Evolutionary conservation across 2,797 vertebrate genomes (phyloP), one percentile per base, ranked within the genome.

Genomic region (Gymnoscopelus microlampas): DNA sequence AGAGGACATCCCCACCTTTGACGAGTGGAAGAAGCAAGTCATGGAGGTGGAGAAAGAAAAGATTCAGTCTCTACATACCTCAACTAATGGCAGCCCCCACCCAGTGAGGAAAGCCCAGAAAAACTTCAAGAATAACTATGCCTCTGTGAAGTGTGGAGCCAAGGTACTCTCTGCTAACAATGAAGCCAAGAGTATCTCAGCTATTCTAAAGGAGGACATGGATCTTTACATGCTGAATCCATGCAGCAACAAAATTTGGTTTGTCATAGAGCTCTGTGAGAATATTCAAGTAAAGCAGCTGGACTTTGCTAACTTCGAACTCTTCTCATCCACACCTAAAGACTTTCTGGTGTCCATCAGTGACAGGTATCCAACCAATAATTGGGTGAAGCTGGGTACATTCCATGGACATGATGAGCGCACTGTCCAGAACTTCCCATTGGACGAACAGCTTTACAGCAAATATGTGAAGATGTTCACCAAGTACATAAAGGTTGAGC

Each of bases 381-480:
- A 98, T 73, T 99, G 98, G 97, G 92, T 97, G 76, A 99, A 98
- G 83, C 92, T 99, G 58, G 98, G 98, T 58, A 98, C 95, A 67
- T 99, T 99, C 79, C 97, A 98, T 60, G 97, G 94, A 24, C 95
- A 95, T 57, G 97, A 99, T 79, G 96, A 99, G 85, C 95, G 98
- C 54, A 98, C 94, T 19, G 95, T 99, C 47, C 97, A 99, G 91
- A 99, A 96, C 79, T 99, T 99, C 81, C 97, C 97, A 48, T 89
- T 99, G 86, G 97, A 99, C 82, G 97, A 99, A 35, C 98, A 99
- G 91, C 96, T 98, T 90, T 99, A 98, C 77, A 97, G 97, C 70
- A 99, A 99, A 97, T 99, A 97, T 53, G 95, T 98, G 71, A 99
- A 99, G 98, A 99, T 99, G 97, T 99, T 98, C 97, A 98, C 98